Base-by-base conservation (phyloP, 2,113 vertebrate species). In the Ciconia boyciana region DNA sequence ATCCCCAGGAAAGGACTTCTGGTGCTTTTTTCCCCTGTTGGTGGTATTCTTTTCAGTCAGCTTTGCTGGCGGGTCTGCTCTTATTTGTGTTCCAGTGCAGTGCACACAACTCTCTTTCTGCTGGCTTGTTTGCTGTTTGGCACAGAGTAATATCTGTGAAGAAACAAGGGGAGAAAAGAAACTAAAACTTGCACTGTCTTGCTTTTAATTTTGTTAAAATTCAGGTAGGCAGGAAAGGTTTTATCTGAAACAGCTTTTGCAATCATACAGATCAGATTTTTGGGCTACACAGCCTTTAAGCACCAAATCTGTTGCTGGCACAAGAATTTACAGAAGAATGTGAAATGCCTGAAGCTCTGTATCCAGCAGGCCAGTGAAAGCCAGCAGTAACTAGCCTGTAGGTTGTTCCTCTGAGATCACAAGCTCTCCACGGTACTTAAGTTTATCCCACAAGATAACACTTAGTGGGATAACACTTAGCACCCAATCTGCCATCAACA, bases 21-120 rank as follows among this genome's bases (percentile, higher is more conserved):
- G 0, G 41, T 43, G 11, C 19, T 83, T n/a, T 51, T 32, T 41
- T 9, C 10, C 31, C 9, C n/a, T 31, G 0, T 1, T 71, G 7
- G 6, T 68, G 21, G 19, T 69, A 3, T 25, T 51, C 12, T 78
- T 89, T 18, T 20, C 64, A n/a, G 43, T 52, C 55, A 51, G 31
- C 22, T 4, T 44, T 75, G 52, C 39, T 58, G 55, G n/a, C 41
- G 78, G 16, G 2, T 24, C 54, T 93, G 55, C 49, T 68, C 19
- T 18, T 19, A 5, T 6, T 76, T 58, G 36, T 25, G 32, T 83
- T 32, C 64, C 54, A 72, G 65, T 5, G 1, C 48, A 31, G 29
- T 17, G 43, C 26, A 25, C 6, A 13, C 26, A 44, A 5, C 43
- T 57, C 24, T 19, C 39, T 61, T 61, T 34, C 29, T 79, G 22